These are phyloP conservation scores for Aurelia aurita complex sp. Pacific DNA, from an alignment of 30 jellyfish, hydroid and myxozoan genomes.

Conservation along the genomic window DNA sequence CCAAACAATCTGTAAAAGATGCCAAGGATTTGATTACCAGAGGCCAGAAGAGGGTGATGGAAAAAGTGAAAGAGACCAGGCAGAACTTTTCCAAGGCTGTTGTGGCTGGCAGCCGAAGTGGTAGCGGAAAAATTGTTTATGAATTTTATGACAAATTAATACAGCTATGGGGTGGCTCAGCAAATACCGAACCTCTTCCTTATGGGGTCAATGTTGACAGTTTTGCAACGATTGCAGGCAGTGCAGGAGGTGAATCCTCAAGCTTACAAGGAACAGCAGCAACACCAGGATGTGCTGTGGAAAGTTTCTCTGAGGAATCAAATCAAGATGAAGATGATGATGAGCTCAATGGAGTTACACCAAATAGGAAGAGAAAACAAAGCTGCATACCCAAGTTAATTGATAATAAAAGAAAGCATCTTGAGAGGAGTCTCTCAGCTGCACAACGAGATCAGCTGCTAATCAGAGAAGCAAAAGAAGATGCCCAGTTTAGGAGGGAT, in stretches of 20 bases:
- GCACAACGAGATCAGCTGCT: slow-evolving; percentile 40
- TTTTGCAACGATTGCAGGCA: not conserved
- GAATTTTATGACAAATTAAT: slow-evolving; percentile 32
- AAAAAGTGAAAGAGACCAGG: too few relatives aligned
- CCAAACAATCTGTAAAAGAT: not conserved
- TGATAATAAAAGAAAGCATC: slow-evolving; percentile 63
- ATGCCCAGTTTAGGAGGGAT: too few relatives aligned
- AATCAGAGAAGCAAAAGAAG: slow-evolving; percentile 8
- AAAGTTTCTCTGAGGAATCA: slow-evolving; percentile 19
- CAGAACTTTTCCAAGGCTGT: too few relatives aligned
- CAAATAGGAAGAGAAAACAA: slow-evolving; percentile 24
- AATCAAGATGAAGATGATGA: slow-evolving; percentile 6
- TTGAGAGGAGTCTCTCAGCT: slow-evolving; percentile 38
- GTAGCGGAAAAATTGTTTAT: slow-evolving; percentile 45
- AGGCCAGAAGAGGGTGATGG: slow-evolving; percentile 63
- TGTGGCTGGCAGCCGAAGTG: too few relatives aligned
- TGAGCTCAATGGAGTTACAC: slow-evolving; percentile 28
- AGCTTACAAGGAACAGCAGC: slow-evolving; percentile 6
- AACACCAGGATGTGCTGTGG: slow-evolving; percentile 15
- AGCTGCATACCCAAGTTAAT: slow-evolving; percentile 31
- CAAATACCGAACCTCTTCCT: not conserved
- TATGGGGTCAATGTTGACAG: too few relatives aligned
- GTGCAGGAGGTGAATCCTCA: not conserved
- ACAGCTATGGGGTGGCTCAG: slow-evolving; percentile 66
- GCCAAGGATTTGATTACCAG: slow-evolving; percentile 14